Evolutionary conservation across 2,888 invertebrate genomes (phyloP).

Genomic region (Polymixis flavicincta): DNA sequence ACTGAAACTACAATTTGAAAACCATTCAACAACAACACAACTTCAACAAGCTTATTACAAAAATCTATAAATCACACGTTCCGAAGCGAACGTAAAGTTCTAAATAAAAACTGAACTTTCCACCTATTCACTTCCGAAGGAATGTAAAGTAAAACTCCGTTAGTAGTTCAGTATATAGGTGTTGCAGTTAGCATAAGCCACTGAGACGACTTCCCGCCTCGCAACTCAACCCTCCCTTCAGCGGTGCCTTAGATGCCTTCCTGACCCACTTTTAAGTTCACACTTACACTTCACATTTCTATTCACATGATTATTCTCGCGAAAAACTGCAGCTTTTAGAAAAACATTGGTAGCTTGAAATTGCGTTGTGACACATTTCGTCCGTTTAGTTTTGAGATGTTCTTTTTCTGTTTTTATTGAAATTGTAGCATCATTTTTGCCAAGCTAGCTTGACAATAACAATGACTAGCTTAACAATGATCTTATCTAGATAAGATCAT

Average conservation of each 20-base stretch:
- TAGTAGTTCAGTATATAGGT: constrained; percentile 57
- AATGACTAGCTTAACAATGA: too few species aligned
- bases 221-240: constrained; percentile 61
- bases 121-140: constrained; percentile 46
- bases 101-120: constrained; percentile 46
- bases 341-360: constrained; percentile 48
- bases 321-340: constrained; percentile 52
- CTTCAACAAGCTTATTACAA: constrained; percentile 23
- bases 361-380: constrained; percentile 41
- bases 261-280: constrained; percentile 80
- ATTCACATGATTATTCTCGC: constrained; percentile 67
- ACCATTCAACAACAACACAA: constrained; percentile 23
- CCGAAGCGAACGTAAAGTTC: constrained; percentile 28
- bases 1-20: constrained; percentile 7
- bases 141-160: constrained; percentile 52
- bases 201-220: constrained; percentile 59
- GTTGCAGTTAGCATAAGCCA: constrained; percentile 58
- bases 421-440: not conserved
- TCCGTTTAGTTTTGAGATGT: constrained; percentile 9
- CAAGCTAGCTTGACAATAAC: too few species aligned
- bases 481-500: too few species aligned
- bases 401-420: constrained; percentile 7
- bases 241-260: constrained; percentile 71
- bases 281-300: constrained; percentile 72
- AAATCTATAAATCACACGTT: constrained; percentile 51